Base-by-base conservation (phyloP, 2,113 vertebrate species). In the Athene cunicularia region DNA sequence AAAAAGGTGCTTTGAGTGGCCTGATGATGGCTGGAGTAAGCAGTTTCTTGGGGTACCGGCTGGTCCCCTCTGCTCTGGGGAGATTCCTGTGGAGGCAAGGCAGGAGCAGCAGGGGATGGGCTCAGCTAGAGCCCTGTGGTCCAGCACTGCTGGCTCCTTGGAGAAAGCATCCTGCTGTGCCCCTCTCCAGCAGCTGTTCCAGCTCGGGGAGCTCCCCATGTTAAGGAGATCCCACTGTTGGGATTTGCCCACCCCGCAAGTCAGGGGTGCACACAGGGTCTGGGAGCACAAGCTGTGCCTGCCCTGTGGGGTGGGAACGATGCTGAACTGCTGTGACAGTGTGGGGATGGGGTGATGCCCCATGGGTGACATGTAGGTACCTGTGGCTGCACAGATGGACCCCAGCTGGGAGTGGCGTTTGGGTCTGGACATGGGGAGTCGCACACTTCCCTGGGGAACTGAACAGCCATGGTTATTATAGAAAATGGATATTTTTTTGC, bases 361-460 rank as follows among this genome's bases (percentile, higher is more conserved):
- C 3, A 5, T 9, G 49, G 53, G 32, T 67, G 45, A 30, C 0
- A 0, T 12, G 3, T 5, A 10, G 32, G 14, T 66, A 23, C 32
- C 80, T 41, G 21, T 60, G 52, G n/a, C 66, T 59, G 60, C 35
- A 33, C 28, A 30, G 33, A 12, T 3, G 14, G 6, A 26, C 28
- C 41, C 64, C 24, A 64, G 77, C 58, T 50, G 32, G 14, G 6
- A 4, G 39, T 15, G 19, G 11, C 12, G 3, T 41, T 59, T 55
- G 66, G 74, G 43, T 56, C n/a, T 59, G 47, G 19, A 20, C 2
- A 4, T 1, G 1, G 21, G 12, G 39, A 18, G 4, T 24, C 8
- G 0, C 7, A 12, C 4, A 0, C 6, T 45, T 62, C 19, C 39
- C 32, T 0, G 1, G 7, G 17, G 30, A 50, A 4, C 33, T 58